Percentiles rank a stretch among this genome's conserved stretches.
These are phyloP conservation scores for Tinea semifulvella DNA, from an alignment of 2,888 invertebrate species.

Conservation along the genomic window DNA sequence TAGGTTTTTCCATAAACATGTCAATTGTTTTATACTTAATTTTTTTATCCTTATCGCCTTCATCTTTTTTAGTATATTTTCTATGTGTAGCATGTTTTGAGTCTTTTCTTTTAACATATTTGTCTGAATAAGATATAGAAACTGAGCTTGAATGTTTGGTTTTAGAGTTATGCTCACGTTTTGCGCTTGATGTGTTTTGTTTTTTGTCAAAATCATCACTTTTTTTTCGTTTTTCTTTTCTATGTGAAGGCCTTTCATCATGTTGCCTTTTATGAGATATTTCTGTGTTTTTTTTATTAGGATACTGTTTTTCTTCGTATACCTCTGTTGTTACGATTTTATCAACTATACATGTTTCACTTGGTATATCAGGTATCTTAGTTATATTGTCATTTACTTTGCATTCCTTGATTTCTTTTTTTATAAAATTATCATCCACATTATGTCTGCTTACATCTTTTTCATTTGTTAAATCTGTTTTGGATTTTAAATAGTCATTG, in stretches of 20 bases:
- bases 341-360: too few relatives aligned
- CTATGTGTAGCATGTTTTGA: background rate
- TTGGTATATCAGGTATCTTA: too few relatives aligned
- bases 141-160: conserved; percentile 29
- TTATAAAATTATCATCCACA: too few relatives aligned
- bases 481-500: too few relatives aligned
- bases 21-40: conserved; percentile 45
- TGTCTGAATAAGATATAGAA: conserved; percentile 43
- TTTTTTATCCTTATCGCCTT: conserved; percentile 29
- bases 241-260: conserved; percentile 51
- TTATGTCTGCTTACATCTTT: too few relatives aligned
- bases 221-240: conserved; percentile 61
- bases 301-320: background rate
- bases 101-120: conserved; percentile 53
- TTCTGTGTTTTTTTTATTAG: background rate
- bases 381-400: too few relatives aligned
- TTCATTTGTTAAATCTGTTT: background rate
- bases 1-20: conserved; percentile 45
- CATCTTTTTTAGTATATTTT: background rate
- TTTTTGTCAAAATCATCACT: conserved; percentile 29
- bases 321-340: too few relatives aligned
- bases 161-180: conserved; percentile 28
- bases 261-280: conserved; percentile 42
- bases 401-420: too few relatives aligned
- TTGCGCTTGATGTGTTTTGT: conserved; percentile 30